A percentile compares a stretch with the other conserved stretches of the same genome.
These are phyloP conservation scores for Pemphredon lugubris DNA, from an alignment of 2,888 invertebrate genomes.

Conservation along the genomic window DNA sequence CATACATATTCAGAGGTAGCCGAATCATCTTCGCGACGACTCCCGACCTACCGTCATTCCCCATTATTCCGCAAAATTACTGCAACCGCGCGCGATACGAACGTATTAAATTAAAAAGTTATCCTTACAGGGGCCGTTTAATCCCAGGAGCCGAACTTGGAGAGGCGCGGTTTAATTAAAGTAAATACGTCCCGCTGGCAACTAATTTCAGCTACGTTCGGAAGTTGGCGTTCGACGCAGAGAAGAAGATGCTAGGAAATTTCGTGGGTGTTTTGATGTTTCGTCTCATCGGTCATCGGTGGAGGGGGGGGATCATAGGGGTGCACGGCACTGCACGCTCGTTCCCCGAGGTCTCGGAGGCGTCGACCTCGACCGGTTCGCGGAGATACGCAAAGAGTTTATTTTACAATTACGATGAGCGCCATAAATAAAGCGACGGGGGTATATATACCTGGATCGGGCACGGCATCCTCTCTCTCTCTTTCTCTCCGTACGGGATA, in stretches of 20 bases:
- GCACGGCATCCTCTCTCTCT: neutral
- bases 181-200: slow-evolving; percentile 12
- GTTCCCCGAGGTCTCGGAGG: slow-evolving; percentile 33
- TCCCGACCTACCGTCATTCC: too few relatives aligned
- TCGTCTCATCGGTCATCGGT: slow-evolving; percentile 25
- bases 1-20: too few relatives aligned
- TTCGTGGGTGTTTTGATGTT: slow-evolving; percentile 18
- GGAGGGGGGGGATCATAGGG: slow-evolving; percentile 37
- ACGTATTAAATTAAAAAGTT: neutral
- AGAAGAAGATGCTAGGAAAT: slow-evolving; percentile 18
- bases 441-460: slow-evolving; percentile 30
- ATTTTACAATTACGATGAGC: slow-evolving; percentile 68
- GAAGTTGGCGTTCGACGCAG: neutral
- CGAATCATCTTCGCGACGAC: too few relatives aligned
- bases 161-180: slow-evolving; percentile 11
- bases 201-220: neutral
- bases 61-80: too few relatives aligned
- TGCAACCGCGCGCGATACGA: neutral
- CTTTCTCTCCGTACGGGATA: slow-evolving; percentile 2
- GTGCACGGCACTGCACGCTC: slow-evolving; percentile 12
- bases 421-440: slow-evolving; percentile 60
- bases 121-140: neutral
- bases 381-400: slow-evolving; percentile 48
- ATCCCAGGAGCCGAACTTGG: neutral
- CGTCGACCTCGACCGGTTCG: slow-evolving; percentile 54